Evolutionary conservation across 2,888 invertebrate genomes (phyloP).

Genomic region (Cepaea hortensis): DNA sequence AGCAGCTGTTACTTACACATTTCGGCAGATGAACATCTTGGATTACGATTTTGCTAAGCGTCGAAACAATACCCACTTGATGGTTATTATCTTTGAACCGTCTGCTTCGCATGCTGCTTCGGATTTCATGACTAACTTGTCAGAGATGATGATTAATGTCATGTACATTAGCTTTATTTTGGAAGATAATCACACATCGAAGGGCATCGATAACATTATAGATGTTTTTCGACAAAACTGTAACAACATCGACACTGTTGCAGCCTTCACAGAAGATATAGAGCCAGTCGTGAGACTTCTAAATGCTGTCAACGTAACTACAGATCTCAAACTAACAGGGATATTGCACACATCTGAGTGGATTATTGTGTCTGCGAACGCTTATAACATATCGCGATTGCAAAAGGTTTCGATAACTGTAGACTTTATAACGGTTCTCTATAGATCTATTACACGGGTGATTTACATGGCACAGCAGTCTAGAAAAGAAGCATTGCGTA

Average conservation of each 20-base stretch:
- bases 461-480: not conserved
- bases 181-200: not conserved
- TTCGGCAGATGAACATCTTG: not conserved
- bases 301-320: not conserved
- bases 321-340: not conserved
- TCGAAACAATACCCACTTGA: not conserved
- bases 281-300: not conserved
- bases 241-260: not conserved
- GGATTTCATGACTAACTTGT: not conserved
- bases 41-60: not conserved
- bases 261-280: not conserved
- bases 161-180: not conserved
- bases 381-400: not conserved
- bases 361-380: not conserved
- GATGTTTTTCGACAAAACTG: not conserved
- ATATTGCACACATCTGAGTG: slow-evolving; percentile 16
- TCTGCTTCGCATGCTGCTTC: not conserved
- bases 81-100: not conserved
- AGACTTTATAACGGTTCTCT: slow-evolving; percentile 9
- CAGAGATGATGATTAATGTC: not conserved
- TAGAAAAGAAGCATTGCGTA: not conserved
- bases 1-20: not conserved
- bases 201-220: not conserved
- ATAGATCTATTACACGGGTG: not conserved
- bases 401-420: not conserved